Base-by-base conservation (phyloP, 2,113 vertebrate genomes). In the Rhizomys pruinosus region DNA sequence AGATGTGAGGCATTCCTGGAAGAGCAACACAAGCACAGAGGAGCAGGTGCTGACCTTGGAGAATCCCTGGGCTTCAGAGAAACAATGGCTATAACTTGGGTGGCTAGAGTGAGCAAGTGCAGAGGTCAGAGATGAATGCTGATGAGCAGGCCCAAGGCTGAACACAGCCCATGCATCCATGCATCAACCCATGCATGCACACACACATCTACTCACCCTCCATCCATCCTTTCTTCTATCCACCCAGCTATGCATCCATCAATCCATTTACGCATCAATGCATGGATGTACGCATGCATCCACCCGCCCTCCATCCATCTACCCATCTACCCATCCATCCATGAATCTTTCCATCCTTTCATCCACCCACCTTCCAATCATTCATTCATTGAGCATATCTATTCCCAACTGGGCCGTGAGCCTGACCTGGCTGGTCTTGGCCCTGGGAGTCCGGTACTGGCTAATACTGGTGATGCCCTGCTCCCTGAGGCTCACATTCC, bases 161-260 rank as follows among this genome's bases (percentile, higher is more conserved):
- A 9, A 1, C 0, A 1, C 25, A 34, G 52, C 6, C 37, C 52
- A 6, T 42, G 29, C 5, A 29, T 11, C n/a, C 68, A 57, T 37
- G 34, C n/a, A 5, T 15, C 20, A 34, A 37, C 13, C 22, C n/a
- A 12, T n/a, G 63, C 63, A 57, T 34, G 34, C 47, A 37, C 5
- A 27, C 25, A 17, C 16, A 2, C 52, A 55, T 11, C 8, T 32
- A 61, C n/a, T 12, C 66, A 34, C 66, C 15, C 55, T 10, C 55
- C 55, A 71, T 72, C 29, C 29, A 55, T 34, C 9, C 72, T 10
- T 57, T 15, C 55, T 57, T 57, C 55, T 57, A 20, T 11, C 16
- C 44, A 52, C 11, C 73, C 15, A 27, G 5, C 37, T 42, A 12
- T 23, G n/a, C 12, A 42, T 23, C 20, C 61, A 25, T 17, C 27